Evolutionary conservation across 2,888 invertebrate species (phyloP), one percentile per base, ranked within the genome.

Genomic region (Eristalinus aeneus): DNA sequence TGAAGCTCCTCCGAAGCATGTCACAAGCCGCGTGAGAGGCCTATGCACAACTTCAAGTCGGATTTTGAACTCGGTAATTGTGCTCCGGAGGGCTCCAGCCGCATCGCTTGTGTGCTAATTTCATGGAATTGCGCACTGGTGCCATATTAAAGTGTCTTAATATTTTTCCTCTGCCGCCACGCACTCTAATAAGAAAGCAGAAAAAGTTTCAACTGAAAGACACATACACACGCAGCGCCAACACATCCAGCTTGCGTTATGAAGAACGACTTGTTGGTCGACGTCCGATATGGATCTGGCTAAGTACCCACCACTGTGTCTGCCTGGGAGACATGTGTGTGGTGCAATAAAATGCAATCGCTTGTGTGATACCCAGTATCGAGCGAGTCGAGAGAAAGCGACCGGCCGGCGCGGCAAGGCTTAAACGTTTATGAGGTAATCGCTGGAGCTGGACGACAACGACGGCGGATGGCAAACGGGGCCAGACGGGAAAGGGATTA

Each of bases 101-200:
- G 75, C 75, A 72, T 71, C 56, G 76, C 20, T 69, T 77, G 85
- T 46, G 46, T 65, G 85, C 85, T 76, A 77, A 81, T 86, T 86
- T 86, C 73, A 81, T 77, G 85, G 73, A 86, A 86, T 81, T 77
- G 85, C 73, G 81, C 81, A 63, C 81, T 77, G 77, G 73, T 81
- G 85, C 81, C 81, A 71, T 68, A 81, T 81, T 74, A 81, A 85
- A 86, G 81, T 81, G 85, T 86, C 73, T 86, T 86, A 68, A 86
- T 81, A 77, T 81, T 72, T 77, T 77, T 64, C 73, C 73, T 74
- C 36, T 39, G 34, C 58, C 31, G 10, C 68, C 85, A 79, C 73
- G 68, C 77, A 74, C 68, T 69, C 63, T 68, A 46, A 23, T 67
- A 54, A 73, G 53, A 46, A 68, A 72, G 22, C 16, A n/a, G 22